A percentile compares a stretch with the other conserved stretches of the same genome.
Evolutionary conservation across 2,797 vertebrate species (phyloP).

Genomic region (Onychomys torridus): DNA sequence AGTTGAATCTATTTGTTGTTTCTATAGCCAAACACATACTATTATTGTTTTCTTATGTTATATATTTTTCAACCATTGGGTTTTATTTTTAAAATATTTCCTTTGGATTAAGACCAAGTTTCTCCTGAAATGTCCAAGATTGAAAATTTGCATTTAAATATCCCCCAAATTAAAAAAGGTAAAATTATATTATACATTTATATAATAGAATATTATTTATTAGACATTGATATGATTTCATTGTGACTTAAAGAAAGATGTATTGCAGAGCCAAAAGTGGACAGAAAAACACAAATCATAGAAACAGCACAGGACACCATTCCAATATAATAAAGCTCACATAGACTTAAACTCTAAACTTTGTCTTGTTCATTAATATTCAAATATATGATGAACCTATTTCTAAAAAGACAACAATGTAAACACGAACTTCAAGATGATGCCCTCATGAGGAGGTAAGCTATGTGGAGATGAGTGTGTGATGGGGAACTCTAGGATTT

Average conservation of each 20-base stretch:
- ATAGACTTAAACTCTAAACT: not conserved
- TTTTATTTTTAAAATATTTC: not conserved
- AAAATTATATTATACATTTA: not conserved
- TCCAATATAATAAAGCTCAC: not conserved
- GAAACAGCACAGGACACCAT: not conserved
- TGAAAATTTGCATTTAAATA: not conserved
- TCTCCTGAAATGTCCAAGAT: slow-evolving; percentile 27
- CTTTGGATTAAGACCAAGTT: not conserved
- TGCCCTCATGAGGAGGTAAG: not conserved
- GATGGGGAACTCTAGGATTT: not conserved
- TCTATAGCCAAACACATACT: not conserved
- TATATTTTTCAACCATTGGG: not conserved
- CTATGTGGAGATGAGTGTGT: not conserved
- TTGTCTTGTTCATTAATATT: not conserved
- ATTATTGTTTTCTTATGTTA: slow-evolving; percentile 5
- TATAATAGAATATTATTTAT: not conserved
- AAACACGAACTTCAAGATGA: slow-evolving; percentile 11
- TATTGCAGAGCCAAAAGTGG: not conserved
- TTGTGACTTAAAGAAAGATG: not conserved
- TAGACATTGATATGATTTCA: not conserved
- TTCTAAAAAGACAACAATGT: not conserved
- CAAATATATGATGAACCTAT: not conserved
- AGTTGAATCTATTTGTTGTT: slow-evolving; percentile 5
- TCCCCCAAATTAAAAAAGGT: not conserved
- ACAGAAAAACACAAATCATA: not conserved